Conservation (phyloP, 2,888 invertebrate genomes). For the Nineta flava region DNA sequence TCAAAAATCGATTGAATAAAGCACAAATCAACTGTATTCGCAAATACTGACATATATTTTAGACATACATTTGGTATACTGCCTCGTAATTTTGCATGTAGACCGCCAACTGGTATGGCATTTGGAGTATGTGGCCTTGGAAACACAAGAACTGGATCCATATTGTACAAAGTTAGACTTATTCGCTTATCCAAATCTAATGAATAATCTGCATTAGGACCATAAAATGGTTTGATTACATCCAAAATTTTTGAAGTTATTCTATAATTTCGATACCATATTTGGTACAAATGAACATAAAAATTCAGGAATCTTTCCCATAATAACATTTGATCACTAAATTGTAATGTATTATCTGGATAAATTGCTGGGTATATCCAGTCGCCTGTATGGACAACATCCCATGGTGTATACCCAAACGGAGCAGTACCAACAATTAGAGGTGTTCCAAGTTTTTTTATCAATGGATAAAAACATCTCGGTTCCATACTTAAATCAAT, state of each 20-base stretch:
- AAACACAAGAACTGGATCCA: constrained; percentile 18
- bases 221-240: constrained; percentile 8
- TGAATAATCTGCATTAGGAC: constrained; percentile 2
- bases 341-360: not conserved
- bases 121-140: constrained; percentile 21
- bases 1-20: too few species aligned
- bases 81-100: constrained; percentile 19
- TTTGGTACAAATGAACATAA: not conserved
- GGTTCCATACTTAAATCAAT: constrained; percentile 1
- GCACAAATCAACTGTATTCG: too few species aligned
- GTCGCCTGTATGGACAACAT: not conserved
- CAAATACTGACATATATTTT: too few species aligned
- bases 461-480: constrained; percentile 2
- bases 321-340: constrained; percentile 7
- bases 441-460: constrained; percentile 2
- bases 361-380: constrained; percentile 3
- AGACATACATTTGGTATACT: constrained; percentile 19
- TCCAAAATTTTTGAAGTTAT: constrained; percentile 5
- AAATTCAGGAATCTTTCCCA: constrained; percentile 6
- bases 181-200: constrained; percentile 15
- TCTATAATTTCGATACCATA: not conserved
- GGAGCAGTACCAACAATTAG: constrained; percentile 1
- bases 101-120: constrained; percentile 23
- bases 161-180: constrained; percentile 20
- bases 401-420: not conserved